Evolutionary conservation across 2,888 invertebrate species (phyloP), one percentile per base, ranked within the genome.

Genomic region (Latheticus oryzae): DNA sequence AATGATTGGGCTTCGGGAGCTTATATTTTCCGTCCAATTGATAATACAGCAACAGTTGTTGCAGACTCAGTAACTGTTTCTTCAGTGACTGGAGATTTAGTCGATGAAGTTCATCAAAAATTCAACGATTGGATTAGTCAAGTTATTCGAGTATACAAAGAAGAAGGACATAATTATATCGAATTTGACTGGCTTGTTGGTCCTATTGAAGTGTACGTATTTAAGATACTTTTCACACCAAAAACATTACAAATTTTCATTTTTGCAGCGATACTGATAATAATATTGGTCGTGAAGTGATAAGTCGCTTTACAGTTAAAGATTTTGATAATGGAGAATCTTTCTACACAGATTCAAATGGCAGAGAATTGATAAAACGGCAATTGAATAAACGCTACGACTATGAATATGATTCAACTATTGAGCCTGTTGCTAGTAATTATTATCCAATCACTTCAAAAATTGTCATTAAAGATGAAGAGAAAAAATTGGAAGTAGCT

Each of bases 301-400:
- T 93, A 3, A 84, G 83, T 2, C 78, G 85, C 7, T 90, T 87
- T 74, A 78, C 79, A 7, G 57, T 70, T 4, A 38, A 43, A 1
- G 78, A 83, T 19, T 73, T 93, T 0, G 65, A 82, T 0, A 87
- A 86, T 0, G 78, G 84, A 0, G 84, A 84, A 0, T 79, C 79
- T 0, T 97, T 97, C 75, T 94, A 87, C 71, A 97, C 97, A 0
- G 97, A 98, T 74, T 88, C 94, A 0, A 98, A 97, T 75, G 97
- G 96, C 0, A 81, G 97, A 8, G 92, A 96, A 74, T 84, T 90
- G 76, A 69, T 95, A 9, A 84, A 87, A 66, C 81, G 96, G 19
- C 80, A 81, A n/a, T 75, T 86, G 8, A 81, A 90, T 71, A 78
- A 81, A 51, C 80, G 95, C 3, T 87, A 95, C 35, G 68, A 65